Evolutionary conservation across 2,888 invertebrate species (phyloP).

Genomic region (Flabesymbios commensalis): DNA sequence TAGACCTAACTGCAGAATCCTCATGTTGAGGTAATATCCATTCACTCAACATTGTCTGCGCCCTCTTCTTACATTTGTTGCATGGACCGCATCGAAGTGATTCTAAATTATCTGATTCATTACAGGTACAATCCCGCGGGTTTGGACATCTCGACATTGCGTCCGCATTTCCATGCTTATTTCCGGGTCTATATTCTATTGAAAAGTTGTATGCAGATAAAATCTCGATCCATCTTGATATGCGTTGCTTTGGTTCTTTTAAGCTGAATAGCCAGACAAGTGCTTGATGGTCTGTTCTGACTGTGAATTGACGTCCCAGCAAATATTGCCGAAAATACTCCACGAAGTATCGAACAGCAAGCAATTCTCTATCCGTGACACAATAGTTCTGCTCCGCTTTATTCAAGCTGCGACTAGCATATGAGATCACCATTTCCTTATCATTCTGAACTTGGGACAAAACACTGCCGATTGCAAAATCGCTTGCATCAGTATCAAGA

Average conservation of each 20-base stretch:
- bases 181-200: not conserved
- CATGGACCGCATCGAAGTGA: not conserved
- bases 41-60: not conserved
- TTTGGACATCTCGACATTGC: not conserved
- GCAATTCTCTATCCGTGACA: slow-evolving; percentile 19
- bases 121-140: not conserved
- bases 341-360: slow-evolving; percentile 28
- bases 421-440: slow-evolving; percentile 20
- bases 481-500: slow-evolving; percentile 24
- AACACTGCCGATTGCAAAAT: slow-evolving; percentile 10
- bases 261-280: slow-evolving; percentile 29
- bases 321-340: slow-evolving; percentile 37
- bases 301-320: slow-evolving; percentile 27
- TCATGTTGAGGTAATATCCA: too few species aligned
- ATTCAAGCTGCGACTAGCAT: slow-evolving; percentile 16
- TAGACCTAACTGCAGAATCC: too few species aligned
- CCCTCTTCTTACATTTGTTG: not conserved
- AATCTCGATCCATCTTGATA: slow-evolving; percentile 15
- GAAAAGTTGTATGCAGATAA: slow-evolving; percentile 7
- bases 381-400: slow-evolving; percentile 21
- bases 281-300: slow-evolving; percentile 38
- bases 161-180: slow-evolving; percentile 4
- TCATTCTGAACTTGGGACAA: slow-evolving; percentile 23
- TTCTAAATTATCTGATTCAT: not conserved
- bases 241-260: slow-evolving; percentile 22